Base-by-base conservation (phyloP, 2,113 vertebrate genomes). In the Pantherophis guttatus region DNA sequence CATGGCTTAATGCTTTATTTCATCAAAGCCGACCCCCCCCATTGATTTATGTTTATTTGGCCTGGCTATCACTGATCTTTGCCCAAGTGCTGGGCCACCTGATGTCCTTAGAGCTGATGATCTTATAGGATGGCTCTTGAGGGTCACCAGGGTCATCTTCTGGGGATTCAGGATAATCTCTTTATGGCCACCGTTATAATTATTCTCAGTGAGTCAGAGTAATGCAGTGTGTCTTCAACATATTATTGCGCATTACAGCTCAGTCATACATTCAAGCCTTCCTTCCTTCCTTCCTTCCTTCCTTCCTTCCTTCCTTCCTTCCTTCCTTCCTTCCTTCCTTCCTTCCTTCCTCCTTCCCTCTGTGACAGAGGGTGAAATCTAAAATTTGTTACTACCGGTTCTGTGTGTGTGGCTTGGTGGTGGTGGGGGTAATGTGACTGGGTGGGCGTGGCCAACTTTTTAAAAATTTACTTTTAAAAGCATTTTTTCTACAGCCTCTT, bases 311-410 rank as follows among this genome's bases (percentile, higher is more conserved):
- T 33, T 4, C 65, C 29, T 15, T 15, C 12, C 29, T 70, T 5
- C 65, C 13, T 75, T 8, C 6, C 15, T 75, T 19, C 5, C 15
- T 17, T 3, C 7, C 5, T 7, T 0, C 29, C 65, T 12, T 0
- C 62, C 23, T 24, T 1, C 58, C 24, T 26, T 0, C 9, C 54
- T 4, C 4, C 54, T 0, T 4, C 15, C 57, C 6, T 58, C 1
- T 48, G 44, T 48, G 44, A 48, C 3, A 48, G 44, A 48, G 44
- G 44, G 4, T 48, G 44, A 48, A 48, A 48, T 48, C 24, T 48
- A 48, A 48, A 48, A 48, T 48, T 48, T 48, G 44, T 48, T 48
- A 48, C 44, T 48, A 48, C 4, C 4, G 3, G 44, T 48, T 48
- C 44, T 48, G 44, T 48, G 44, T 0, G 44, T 0, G 44, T 48